Percentiles rank a stretch among this genome's conserved stretches.
Conservation (phyloP, 2,888 invertebrate species). For the Hyles lineata region DNA sequence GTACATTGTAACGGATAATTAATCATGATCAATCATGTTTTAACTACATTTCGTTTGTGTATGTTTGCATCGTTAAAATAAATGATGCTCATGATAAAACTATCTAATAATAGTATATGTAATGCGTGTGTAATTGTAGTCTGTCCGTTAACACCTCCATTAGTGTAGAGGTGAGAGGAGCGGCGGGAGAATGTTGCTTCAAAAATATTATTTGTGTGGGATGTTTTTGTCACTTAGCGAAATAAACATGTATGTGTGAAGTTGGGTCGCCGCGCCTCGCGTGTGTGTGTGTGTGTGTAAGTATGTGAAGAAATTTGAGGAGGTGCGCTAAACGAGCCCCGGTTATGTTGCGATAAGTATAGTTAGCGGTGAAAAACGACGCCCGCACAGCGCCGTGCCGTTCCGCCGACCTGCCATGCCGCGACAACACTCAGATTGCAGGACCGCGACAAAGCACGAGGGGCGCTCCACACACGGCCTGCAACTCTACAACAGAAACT, state of each 20-base stretch:
- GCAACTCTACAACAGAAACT: background rate
- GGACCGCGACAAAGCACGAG: background rate
- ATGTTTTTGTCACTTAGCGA: constrained; percentile 19
- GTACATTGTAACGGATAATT: background rate
- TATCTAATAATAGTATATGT: background rate
- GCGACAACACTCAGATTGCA: constrained; percentile 1
- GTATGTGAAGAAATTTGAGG: constrained; percentile 23
- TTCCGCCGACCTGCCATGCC: background rate
- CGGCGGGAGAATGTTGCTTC: background rate
- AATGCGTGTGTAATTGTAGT: background rate
- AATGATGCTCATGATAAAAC: background rate
- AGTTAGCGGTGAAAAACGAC: constrained; percentile 13
- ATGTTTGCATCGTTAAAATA: background rate
- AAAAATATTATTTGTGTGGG: background rate
- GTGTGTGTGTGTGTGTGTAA: background rate
- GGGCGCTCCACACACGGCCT: background rate
- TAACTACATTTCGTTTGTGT: background rate
- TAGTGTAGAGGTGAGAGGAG: background rate
- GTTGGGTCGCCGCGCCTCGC: background rate
- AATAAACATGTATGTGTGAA: background rate
- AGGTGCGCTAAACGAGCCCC: constrained; percentile 22
- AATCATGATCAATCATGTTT: background rate
- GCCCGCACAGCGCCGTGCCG: background rate
- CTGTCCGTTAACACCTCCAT: background rate
- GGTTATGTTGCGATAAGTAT: constrained; percentile 12